Evolutionary conservation across 2,797 vertebrate species (phyloP).

Genomic region (Brachymystax lenok): DNA sequence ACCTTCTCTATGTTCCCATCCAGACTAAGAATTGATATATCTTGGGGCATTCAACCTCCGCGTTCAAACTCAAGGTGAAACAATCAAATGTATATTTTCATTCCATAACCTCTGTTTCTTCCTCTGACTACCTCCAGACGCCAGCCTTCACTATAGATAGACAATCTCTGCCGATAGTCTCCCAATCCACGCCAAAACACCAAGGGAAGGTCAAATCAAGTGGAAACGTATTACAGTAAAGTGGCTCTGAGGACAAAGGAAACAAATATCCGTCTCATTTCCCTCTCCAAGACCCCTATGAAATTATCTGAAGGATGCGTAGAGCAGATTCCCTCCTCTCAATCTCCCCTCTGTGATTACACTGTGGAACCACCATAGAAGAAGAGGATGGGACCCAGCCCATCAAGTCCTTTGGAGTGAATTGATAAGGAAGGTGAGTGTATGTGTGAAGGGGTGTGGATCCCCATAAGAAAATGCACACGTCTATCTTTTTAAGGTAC

Average conservation of each 20-base stretch:
- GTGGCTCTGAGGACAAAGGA: slow-evolving; percentile 59
- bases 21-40: not conserved
- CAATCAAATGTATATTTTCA: slow-evolving; percentile 39
- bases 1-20: not conserved
- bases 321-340: slow-evolving; percentile 62
- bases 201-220: slow-evolving; percentile 62
- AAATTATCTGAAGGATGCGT: slow-evolving; percentile 71
- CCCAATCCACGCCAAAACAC: slow-evolving; percentile 55
- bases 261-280: slow-evolving; percentile 68
- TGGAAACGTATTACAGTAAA: slow-evolving; percentile 64
- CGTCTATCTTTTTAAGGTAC: too few species aligned
- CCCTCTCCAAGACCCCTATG: slow-evolving; percentile 65
- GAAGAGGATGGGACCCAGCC: slow-evolving; percentile 61
- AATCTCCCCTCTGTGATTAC: slow-evolving; percentile 61
- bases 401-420: slow-evolving; percentile 73
- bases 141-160: slow-evolving; percentile 55
- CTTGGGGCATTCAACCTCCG: not conserved
- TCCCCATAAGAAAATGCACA: too few species aligned
- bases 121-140: slow-evolving; percentile 54
- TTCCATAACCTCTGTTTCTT: slow-evolving; percentile 39
- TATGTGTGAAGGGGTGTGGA: not conserved
- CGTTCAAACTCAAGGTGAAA: not conserved
- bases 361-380: slow-evolving; percentile 71
- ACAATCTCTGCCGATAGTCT: slow-evolving; percentile 18
- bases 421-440: slow-evolving; percentile 68